Conservation (phyloP, 2,797 vertebrate species). For the Spinus olivaceus region DNA sequence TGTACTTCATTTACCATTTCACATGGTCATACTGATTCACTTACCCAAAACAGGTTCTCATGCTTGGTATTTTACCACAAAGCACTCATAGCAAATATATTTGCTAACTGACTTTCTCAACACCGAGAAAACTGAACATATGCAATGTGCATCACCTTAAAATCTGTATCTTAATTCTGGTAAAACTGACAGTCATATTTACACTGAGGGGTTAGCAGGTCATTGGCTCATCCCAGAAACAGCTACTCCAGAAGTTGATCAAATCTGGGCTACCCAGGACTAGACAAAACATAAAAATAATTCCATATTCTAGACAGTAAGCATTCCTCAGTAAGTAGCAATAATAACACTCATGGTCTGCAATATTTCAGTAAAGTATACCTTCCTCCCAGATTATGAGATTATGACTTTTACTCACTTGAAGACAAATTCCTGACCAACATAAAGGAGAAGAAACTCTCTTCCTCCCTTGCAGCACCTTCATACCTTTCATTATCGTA, state of each 20-base stretch:
- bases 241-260: background rate
- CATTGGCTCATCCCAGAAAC: background rate
- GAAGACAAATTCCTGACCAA: background rate
- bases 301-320: background rate
- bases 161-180: background rate
- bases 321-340: background rate
- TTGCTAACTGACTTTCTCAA: background rate
- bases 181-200: background rate
- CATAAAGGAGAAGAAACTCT: background rate
- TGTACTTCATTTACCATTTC: background rate
- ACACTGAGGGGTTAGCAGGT: background rate
- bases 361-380: background rate
- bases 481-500: background rate
- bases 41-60: background rate
- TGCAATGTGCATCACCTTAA: background rate
- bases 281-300: background rate
- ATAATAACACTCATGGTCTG: background rate
- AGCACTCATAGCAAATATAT: background rate
- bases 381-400: background rate
- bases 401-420: fast-evolving
- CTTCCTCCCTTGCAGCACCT: background rate
- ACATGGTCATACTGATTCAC: background rate
- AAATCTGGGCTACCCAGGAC: background rate
- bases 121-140: background rate
- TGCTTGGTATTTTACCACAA: background rate